These are phyloP conservation scores for Lycaena phlaeas DNA, from an alignment of 2,888 invertebrate genomes.

Conservation along the genomic window DNA sequence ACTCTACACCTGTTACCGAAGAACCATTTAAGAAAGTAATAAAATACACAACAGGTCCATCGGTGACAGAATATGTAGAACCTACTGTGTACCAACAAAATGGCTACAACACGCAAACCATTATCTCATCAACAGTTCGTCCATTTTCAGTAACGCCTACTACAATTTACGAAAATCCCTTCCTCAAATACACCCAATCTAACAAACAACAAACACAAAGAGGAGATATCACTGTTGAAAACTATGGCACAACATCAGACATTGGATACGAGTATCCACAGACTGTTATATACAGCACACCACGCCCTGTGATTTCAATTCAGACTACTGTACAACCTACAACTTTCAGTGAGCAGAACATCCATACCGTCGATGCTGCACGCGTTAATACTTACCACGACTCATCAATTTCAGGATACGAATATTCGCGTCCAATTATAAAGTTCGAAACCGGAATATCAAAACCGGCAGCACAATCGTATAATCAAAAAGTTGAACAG, in stretches of 20 bases:
- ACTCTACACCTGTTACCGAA: constrained; percentile 47
- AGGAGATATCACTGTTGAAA: constrained; percentile 34
- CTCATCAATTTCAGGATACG: constrained; percentile 28
- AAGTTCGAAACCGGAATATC: constrained; percentile 39
- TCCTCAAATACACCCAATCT: constrained; percentile 29
- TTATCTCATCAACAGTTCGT: constrained; percentile 19
- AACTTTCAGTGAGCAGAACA: constrained; percentile 43
- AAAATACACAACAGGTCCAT: constrained; percentile 56
- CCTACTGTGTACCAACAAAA: constrained; percentile 21
- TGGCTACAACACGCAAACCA: constrained; percentile 45
- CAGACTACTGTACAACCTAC: constrained; percentile 34
- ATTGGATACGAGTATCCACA: constrained; percentile 42
- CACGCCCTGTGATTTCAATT: constrained; percentile 22
- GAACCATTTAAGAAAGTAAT: constrained; percentile 52
- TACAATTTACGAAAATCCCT: constrained; percentile 23
- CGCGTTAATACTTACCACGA: constrained; percentile 35
- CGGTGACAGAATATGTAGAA: constrained; percentile 15
- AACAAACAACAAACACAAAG: constrained; percentile 44
- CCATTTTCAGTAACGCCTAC: constrained; percentile 20
- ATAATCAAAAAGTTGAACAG: not conserved
- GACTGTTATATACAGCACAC: constrained; percentile 34
- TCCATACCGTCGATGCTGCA: constrained; percentile 44
- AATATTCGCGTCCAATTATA: constrained; percentile 26
- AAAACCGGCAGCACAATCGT: constrained; percentile 30
- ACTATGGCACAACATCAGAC: constrained; percentile 24